Evolutionary conservation across 1,140 invertebrate genomes (phyloP), one percentile per base, ranked within the genome.

Genomic region (Spodoptera frugiperda): DNA sequence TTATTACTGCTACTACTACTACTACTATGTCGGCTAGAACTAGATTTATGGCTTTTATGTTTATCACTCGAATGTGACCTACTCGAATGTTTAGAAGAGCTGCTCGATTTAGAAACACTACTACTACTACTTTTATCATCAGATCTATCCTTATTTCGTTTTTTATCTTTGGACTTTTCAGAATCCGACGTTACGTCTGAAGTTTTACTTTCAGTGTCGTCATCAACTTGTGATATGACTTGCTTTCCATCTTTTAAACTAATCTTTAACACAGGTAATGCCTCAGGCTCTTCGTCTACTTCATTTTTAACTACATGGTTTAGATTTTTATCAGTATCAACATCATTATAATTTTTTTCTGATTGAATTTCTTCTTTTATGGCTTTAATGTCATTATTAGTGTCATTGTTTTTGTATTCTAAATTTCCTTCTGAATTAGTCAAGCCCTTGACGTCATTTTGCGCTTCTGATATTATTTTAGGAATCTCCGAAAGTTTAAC

Each of bases 171-270:
- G 63, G 81, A 78, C 85, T 85, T 91, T 79, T 92, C 89, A 76
- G 88, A 89, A 80, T 93, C 91, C 21, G 83, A 86, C 71, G 86
- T 70, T 57, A 84, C 90, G 84, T 93, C 89, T 78, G 78, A 83
- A 63, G 81, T 77, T 80, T 89, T 93, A 82, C 83, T 91, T 67
- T 89, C 89, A 77, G 80, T 84, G 83, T 94, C 92, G 21, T 75
- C 72, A 77, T 94, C 95, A 65, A 97, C 94, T 93, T 97, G 96
- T 8, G 96, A 96, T 76, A 97, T 91, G 54, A 97, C 94, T 88
- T 97, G 95, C 90, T 97, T 96, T 10, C 96, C 96, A 94, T 97
- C 96, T 82, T 96, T 95, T 78, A 97, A 95, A 39, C 96, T 95
- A 82, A 97, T 96, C 94, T 97, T 97, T 84, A 94, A 82, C 68